Percentiles rank a stretch among this genome's conserved stretches.
Conservation (phyloP, 2,888 invertebrate species). For the Lasioglossum oenotherae region DNA sequence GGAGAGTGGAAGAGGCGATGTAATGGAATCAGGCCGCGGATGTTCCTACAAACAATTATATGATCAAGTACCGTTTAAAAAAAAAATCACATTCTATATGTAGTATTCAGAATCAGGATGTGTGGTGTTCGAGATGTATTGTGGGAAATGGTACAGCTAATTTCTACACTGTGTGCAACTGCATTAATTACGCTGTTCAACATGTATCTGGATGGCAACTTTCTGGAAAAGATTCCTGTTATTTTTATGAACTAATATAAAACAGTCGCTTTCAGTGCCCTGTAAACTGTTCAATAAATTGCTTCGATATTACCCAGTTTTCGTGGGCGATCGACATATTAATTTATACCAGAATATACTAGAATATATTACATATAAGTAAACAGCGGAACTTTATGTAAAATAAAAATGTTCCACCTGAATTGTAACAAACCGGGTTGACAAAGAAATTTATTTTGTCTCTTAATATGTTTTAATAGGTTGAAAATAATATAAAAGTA, state of each 20-base stretch:
- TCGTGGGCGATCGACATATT: neutral
- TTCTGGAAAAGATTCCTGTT: neutral
- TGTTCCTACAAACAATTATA: conserved; percentile 76
- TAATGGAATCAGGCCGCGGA: conserved; percentile 70
- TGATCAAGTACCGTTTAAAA: conserved; percentile 6
- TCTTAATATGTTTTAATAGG: no score
- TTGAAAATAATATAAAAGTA: no score
- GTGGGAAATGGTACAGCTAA: neutral
- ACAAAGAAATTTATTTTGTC: no score
- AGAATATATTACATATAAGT: no score
- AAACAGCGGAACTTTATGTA: no score
- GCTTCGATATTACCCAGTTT: neutral
- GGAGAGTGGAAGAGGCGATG: conserved; percentile 50
- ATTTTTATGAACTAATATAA: no score
- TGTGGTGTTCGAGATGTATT: neutral
- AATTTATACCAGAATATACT: no score
- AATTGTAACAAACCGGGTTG: no score
- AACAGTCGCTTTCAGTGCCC: no score
- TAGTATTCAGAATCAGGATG: neutral
- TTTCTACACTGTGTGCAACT: neutral
- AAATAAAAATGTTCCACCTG: no score
- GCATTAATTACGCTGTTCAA: neutral
- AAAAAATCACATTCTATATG: neutral
- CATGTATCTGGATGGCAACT: neutral
- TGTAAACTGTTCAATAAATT: neutral